A percentile compares a stretch with the other conserved stretches of the same genome.
Evolutionary conservation across 2,888 invertebrate genomes (phyloP).

Genomic region (Aphodius sticticus): DNA sequence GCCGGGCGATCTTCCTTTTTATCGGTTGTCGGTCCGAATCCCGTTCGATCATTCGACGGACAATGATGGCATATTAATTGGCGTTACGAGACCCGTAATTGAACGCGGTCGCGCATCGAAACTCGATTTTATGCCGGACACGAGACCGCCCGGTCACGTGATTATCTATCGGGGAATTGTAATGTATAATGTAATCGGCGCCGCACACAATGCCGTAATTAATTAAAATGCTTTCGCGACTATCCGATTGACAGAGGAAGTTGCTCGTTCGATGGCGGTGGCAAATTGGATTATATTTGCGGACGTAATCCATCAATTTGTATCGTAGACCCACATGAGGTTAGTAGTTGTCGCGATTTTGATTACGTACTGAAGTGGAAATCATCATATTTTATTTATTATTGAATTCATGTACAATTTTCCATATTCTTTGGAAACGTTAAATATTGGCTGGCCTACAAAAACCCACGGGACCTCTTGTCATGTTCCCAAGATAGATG

Average conservation of each 20-base stretch:
- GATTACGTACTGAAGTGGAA: too few species aligned
- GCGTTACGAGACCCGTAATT: background rate
- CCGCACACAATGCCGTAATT: background rate
- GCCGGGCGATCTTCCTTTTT: background rate
- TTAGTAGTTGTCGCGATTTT: too few species aligned
- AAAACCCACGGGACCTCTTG: too few species aligned
- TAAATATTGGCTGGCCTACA: too few species aligned
- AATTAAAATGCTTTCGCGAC: background rate
- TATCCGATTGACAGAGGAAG: background rate
- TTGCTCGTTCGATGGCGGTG: background rate
- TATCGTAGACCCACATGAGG: background rate
- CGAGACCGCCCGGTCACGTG: background rate
- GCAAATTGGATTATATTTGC: background rate
- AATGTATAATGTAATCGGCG: background rate
- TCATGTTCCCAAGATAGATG: too few species aligned
- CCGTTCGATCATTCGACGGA: background rate
- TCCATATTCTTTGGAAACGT: too few species aligned
- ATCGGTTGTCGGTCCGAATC: background rate
- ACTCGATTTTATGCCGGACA: background rate
- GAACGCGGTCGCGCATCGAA: background rate
- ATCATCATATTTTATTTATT: too few species aligned
- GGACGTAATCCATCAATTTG: background rate
- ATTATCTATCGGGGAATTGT: background rate
- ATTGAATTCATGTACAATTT: too few species aligned
- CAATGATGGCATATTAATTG: background rate